Evolutionary conservation across 2,888 invertebrate genomes (phyloP), one percentile per base, ranked within the genome.

Genomic region (Phortica okadai): DNA sequence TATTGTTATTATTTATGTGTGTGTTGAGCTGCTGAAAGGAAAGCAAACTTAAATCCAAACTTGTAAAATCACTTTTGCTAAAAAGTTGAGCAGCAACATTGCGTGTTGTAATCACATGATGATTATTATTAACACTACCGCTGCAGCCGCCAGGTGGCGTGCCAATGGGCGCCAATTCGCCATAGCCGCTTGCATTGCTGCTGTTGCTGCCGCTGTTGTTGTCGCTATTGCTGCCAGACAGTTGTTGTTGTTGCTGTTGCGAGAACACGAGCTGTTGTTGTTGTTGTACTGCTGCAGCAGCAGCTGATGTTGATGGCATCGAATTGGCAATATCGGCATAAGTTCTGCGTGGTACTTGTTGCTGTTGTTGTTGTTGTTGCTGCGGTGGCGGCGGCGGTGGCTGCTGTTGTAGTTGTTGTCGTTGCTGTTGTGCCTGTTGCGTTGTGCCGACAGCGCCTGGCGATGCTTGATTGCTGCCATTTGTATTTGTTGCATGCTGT

Each of bases 291-390:
- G 50, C n/a, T 54, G 82, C 84, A 76, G 83, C 85, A 70, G 82
- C 83, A 2, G 85, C 87, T 54, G 88, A 69, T n/a, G 83, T 84
- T 76, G 83, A 86, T 74, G 82, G 82, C 4, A 84, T 87, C 44
- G 88, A 44, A 44, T 73, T 59, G 45, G 59, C 59, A n/a, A 56
- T 89, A 80, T 90, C 90, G 42, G 89, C 90, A 78, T 89, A 89
- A 0, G 89, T 87, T 54, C 81, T 81, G 2, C 77, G 79, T 56
- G 25, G 21, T 50, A 54, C 54, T 21, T 67, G 67, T 62, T 62
- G 25, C 16, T 44, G 44, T 16, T 45, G 45, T 44, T 45, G 45
- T 16, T 50, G 50, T 10, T 69, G 69, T 21, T 62, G 33, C 21
- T 4, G 33, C 7, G 2, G 64, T 41, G 0, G 25, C 41, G 14